phyloP scores from a whole-genome alignment of 92 coral and sea anemone species.

The Palythoa grandis region DNA sequence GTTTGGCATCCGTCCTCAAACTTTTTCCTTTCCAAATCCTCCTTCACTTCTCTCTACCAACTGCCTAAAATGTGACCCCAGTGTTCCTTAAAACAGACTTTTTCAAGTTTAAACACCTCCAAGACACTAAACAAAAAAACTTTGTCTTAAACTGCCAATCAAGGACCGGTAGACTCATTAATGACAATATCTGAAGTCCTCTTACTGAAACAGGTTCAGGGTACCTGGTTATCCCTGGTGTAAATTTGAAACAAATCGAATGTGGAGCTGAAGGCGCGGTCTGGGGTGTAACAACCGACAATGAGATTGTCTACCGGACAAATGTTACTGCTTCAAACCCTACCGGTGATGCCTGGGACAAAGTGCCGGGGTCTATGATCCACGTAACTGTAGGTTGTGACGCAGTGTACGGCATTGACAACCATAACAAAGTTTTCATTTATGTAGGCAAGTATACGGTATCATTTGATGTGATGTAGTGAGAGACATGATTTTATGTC shows the following conservation, averaged over 20 bases:
- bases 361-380: constrained; percentile 3
- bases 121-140: no score
- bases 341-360: constrained; percentile 6
- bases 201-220: neutral
- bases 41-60: no score
- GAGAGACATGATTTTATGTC: no score
- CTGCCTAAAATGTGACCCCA: no score
- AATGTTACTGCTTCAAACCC: constrained; percentile 28
- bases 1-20: no score
- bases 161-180: no score
- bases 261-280: constrained; percentile 18
- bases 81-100: no score
- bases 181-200: no score
- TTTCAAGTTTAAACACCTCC: no score
- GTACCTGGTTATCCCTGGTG: neutral
- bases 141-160: no score
- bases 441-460: constrained; percentile 2
- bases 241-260: neutral
- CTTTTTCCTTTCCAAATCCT: no score
- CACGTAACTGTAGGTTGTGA: constrained; percentile 26
- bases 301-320: constrained; percentile 12
- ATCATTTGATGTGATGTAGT: neutral
- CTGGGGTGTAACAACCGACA: constrained; percentile 2
- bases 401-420: constrained; percentile 9
- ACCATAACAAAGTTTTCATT: neutral